Evolutionary conservation across 2,113 vertebrate species (phyloP).

Genomic region (Corythaeola cristata): DNA sequence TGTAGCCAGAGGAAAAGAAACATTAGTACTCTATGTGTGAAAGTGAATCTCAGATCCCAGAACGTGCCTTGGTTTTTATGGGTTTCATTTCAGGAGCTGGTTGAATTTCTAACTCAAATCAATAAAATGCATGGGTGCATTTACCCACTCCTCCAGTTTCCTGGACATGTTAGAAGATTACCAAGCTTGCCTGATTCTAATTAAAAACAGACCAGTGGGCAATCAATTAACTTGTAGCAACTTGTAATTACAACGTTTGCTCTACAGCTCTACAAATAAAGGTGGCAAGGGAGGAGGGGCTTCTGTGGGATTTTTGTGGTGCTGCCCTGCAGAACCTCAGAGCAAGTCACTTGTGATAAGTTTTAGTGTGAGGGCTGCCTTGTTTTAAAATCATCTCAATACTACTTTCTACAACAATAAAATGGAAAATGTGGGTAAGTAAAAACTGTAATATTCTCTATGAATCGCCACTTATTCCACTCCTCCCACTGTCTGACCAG

Average conservation of each 20-base stretch:
- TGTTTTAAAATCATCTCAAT: not conserved
- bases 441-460: not conserved
- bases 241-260: constrained; percentile 57
- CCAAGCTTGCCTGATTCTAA: constrained; percentile 62
- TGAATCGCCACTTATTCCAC: not conserved
- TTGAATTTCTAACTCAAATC: constrained; percentile 45
- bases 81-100: not conserved
- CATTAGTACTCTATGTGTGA: not conserved
- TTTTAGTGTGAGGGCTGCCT: not conserved
- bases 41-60: not conserved
- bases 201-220: constrained; percentile 62
- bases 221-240: constrained; percentile 70
- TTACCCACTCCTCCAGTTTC: constrained; percentile 27
- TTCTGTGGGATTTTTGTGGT: not conserved
- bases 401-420: not conserved
- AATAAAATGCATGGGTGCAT: constrained; percentile 39
- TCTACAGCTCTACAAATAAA: constrained; percentile 22
- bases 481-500: not conserved
- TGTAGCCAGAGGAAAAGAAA: not conserved
- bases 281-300: not conserved
- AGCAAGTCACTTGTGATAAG: not conserved
- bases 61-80: not conserved
- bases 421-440: not conserved
- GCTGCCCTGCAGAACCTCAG: not conserved
- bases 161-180: constrained; percentile 55